Conservation (phyloP, 2,113 vertebrate species). For the Proterorhinus semilunaris region DNA sequence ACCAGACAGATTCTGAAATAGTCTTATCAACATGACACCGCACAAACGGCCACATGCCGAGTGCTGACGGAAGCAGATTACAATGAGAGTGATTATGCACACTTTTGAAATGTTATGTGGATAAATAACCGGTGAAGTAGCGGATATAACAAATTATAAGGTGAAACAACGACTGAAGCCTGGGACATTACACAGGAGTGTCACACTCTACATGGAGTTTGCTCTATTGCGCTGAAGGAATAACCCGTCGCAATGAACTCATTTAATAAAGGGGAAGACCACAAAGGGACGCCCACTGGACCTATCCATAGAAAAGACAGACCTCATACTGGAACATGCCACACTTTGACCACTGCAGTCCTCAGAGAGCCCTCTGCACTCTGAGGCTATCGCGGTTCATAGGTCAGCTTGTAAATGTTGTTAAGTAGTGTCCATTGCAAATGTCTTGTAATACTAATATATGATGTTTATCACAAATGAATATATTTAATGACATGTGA, state of each 20-base stretch:
- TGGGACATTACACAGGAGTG: conserved; percentile 66
- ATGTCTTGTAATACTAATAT: conserved; percentile 98
- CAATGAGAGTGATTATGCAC: conserved; percentile 56
- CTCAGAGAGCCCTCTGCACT: conserved; percentile 43
- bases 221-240: conserved; percentile 69
- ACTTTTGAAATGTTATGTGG: conserved; percentile 50
- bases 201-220: conserved; percentile 55
- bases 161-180: conserved; percentile 40
- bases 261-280: conserved; percentile 56
- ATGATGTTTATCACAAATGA: conserved; percentile 99
- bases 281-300: conserved; percentile 43
- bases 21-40: neutral
- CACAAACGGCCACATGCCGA: conserved; percentile 39
- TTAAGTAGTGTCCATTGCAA: conserved; percentile 87
- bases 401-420: conserved; percentile 90
- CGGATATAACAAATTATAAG: conserved; percentile 49
- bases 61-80: conserved; percentile 46
- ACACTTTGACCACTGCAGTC: conserved; percentile 31
- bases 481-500: conserved; percentile 98
- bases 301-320: conserved; percentile 21
- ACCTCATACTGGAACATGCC: conserved; percentile 28
- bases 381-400: conserved; percentile 74
- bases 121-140: conserved; percentile 65
- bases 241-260: conserved; percentile 60
- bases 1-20: too few species aligned